Conservation (phyloP, 2,888 invertebrate species). For the Bembecia ichneumoniformis region DNA sequence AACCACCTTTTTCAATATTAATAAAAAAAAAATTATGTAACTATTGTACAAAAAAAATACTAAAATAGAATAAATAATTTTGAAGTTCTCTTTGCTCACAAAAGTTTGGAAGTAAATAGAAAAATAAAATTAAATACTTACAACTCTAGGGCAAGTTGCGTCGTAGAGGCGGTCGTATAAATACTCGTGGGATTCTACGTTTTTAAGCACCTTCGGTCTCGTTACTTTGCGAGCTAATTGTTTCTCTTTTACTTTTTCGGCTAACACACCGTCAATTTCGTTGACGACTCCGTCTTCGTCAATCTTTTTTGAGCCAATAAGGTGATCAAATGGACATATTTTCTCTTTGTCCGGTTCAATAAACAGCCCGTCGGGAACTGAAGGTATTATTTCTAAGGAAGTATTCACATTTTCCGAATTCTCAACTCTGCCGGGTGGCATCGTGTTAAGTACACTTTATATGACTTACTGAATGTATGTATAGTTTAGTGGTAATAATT, state of each 20-base stretch:
- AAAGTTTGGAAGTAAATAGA: no score
- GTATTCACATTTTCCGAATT: conserved; percentile 35
- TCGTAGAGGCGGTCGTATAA: conserved; percentile 57
- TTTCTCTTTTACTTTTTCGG: conserved; percentile 8
- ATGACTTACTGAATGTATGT: neutral
- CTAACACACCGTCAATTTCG: conserved; percentile 1
- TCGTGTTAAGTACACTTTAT: conserved; percentile 11
- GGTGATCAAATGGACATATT: conserved; percentile 35
- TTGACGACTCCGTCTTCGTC: conserved; percentile 2
- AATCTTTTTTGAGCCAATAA: conserved; percentile 5
- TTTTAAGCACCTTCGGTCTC: conserved; percentile 55
- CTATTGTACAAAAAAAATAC: no score
- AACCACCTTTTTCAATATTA: no score
- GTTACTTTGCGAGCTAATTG: conserved; percentile 25
- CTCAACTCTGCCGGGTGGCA: conserved; percentile 54
- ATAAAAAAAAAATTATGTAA: no score
- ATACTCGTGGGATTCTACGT: conserved; percentile 42
- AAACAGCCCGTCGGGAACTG: conserved; percentile 23
- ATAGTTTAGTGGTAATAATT: neutral
- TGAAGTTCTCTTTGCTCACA: no score
- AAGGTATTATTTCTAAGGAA: conserved; percentile 21
- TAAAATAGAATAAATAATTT: no score
- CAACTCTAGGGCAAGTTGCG: conserved; percentile 45
- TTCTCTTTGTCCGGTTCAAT: conserved; percentile 21
- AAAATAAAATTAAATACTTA: conserved; percentile 24